phyloP scores from a whole-genome alignment of 2,888 invertebrate genomes.

The Platynereis dumerilii region DNA sequence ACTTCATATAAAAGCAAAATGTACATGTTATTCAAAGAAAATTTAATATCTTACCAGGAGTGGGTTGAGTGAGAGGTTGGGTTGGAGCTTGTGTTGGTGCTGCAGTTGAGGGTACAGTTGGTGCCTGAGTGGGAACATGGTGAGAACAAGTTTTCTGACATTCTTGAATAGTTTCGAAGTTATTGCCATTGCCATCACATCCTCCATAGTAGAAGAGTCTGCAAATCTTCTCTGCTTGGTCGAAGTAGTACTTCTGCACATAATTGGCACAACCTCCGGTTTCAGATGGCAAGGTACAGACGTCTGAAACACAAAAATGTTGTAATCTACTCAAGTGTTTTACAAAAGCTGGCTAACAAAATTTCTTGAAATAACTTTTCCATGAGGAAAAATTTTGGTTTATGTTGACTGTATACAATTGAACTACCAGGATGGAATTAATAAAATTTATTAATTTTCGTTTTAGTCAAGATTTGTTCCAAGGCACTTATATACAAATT shows the following conservation, averaged over 20 bases:
- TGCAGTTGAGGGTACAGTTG: not conserved
- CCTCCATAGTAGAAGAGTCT: conserved; percentile 45
- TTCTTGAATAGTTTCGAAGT: conserved; percentile 29
- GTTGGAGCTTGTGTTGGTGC: not conserved
- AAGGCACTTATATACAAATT: too few species aligned
- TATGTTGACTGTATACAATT: too few species aligned
- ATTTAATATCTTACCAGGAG: too few species aligned
- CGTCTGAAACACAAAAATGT: conserved; percentile 69
- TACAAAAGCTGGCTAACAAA: too few species aligned
- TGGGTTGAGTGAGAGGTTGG: not conserved
- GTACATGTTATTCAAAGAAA: too few species aligned
- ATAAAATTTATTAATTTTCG: too few species aligned
- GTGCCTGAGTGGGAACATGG: not conserved
- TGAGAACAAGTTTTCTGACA: conserved; percentile 27
- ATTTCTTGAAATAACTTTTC: too few species aligned
- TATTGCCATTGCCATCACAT: conserved; percentile 46
- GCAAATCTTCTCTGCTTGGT: conserved; percentile 57
- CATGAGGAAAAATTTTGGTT: too few species aligned
- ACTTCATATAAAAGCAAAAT: too few species aligned
- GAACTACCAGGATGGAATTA: too few species aligned
- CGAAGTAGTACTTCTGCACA: conserved; percentile 76
- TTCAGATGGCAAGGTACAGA: conserved; percentile 71
- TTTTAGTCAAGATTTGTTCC: too few species aligned
- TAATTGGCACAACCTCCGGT: conserved; percentile 74
- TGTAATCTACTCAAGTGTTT: too few species aligned